A percentile compares a stretch with the other conserved stretches of the same genome.
phyloP scores from a whole-genome alignment of 2,888 invertebrate species.

The Yponomeuta evonymella region DNA sequence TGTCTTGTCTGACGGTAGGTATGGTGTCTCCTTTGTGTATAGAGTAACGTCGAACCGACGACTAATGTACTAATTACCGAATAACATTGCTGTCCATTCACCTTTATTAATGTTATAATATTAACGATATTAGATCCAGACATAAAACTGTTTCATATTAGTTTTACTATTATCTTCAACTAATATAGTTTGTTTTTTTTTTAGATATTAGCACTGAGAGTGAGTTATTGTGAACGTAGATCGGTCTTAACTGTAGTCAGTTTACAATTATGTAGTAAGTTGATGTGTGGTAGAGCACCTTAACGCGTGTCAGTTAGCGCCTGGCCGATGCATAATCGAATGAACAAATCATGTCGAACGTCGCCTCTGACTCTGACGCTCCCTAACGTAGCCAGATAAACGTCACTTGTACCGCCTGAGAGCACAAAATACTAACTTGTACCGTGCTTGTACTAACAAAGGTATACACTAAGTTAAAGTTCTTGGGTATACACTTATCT shows the following conservation, averaged over 20 bases:
- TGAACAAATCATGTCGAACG: not conserved
- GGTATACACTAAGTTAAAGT: not conserved
- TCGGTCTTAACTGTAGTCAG: not conserved
- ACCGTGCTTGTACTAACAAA: not conserved
- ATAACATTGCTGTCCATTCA: not conserved
- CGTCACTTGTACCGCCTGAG: slow-evolving; percentile 10
- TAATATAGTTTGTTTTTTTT: not conserved
- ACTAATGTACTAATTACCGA: not conserved
- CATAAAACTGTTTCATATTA: not conserved
- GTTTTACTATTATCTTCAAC: not conserved
- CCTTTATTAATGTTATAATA: not conserved
- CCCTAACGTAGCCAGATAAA: not conserved
- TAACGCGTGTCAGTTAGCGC: not conserved
- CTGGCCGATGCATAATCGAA: not conserved
- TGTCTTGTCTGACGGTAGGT: not conserved
- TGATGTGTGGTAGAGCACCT: not conserved
- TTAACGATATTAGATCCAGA: not conserved
- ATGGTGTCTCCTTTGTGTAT: not conserved
- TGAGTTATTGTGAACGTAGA: not conserved
- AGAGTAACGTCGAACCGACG: not conserved
- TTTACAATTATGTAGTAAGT: not conserved
- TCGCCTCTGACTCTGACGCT: not conserved
- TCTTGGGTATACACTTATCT: no score
- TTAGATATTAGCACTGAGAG: not conserved
- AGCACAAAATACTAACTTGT: not conserved